Percentiles rank a stretch among this genome's conserved stretches.
These are phyloP conservation scores for Acipenser ruthenus DNA, from an alignment of 2,797 vertebrate species.

Conservation along the genomic window DNA sequence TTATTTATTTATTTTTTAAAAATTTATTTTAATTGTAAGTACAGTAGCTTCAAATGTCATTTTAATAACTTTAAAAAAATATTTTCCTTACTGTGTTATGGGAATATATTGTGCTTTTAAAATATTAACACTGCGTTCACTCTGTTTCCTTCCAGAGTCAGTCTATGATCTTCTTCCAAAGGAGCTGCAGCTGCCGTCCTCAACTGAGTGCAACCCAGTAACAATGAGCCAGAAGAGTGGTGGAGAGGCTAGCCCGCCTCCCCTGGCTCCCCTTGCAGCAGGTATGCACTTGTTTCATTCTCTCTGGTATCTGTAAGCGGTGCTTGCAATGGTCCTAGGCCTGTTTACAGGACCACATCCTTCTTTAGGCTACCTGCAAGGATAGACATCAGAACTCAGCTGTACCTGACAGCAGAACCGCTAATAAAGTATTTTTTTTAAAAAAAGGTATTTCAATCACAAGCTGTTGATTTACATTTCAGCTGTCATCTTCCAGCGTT, in stretches of 20 bases:
- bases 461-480: not conserved
- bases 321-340: constrained; percentile 53
- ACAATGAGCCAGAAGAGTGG: constrained; percentile 96
- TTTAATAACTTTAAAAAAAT: too few species aligned
- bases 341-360: constrained; percentile 25
- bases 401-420: constrained; percentile 12
- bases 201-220: constrained; percentile 70
- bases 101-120: too few species aligned
- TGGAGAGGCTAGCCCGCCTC: constrained; percentile 84
- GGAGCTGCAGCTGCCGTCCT: constrained; percentile 85
- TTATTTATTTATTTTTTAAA: too few species aligned
- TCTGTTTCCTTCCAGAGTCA: constrained; percentile 59
- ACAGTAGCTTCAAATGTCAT: too few species aligned
- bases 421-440: not conserved
- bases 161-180: constrained; percentile 95
- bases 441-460: not conserved
- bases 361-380: constrained; percentile 25
- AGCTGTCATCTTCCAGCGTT: constrained; percentile 8
- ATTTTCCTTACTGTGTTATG: too few species aligned
- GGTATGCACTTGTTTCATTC: constrained; percentile 71
- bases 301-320: constrained; percentile 49
- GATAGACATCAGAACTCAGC: not conserved
- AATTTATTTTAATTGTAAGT: too few species aligned
- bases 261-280: constrained; percentile 78
- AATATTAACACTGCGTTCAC: too few species aligned